These are phyloP conservation scores for Colossoma macropomum DNA, from an alignment of 2,113 vertebrate genomes.

Conservation along the genomic window DNA sequence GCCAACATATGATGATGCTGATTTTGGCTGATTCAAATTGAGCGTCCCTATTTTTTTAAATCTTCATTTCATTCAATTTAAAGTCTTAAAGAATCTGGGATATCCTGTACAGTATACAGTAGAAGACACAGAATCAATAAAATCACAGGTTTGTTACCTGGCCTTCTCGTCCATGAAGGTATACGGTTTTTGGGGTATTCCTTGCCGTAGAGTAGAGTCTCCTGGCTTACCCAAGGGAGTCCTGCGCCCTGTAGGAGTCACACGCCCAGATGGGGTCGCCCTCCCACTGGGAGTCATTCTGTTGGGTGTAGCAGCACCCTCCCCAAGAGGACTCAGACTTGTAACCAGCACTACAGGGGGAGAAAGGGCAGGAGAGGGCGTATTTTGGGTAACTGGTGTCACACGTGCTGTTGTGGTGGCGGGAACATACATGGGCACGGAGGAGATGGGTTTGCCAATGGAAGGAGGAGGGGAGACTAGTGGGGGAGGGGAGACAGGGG, in stretches of 20 bases:
- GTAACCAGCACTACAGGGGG: conserved; percentile 76
- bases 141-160: conserved; percentile 75
- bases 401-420: conserved; percentile 53
- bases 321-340: conserved; percentile 73
- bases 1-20: too few species aligned
- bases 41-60: too few species aligned
- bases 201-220: conserved; percentile 85
- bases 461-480: conserved; percentile 60
- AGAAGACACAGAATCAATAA: neutral
- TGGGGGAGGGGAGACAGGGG: conserved; percentile 59
- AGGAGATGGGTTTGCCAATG: conserved; percentile 81
- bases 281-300: conserved; percentile 68
- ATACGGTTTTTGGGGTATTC: conserved; percentile 95
- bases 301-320: conserved; percentile 60
- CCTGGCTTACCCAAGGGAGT: conserved; percentile 72
- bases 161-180: conserved; percentile 98
- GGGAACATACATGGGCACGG: conserved; percentile 76
- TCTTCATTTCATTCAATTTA: too few species aligned
- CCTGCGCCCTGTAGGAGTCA: conserved; percentile 69
- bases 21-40: too few species aligned
- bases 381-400: conserved; percentile 42
- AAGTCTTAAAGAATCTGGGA: too few species aligned
- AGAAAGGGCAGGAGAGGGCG: conserved; percentile 51
- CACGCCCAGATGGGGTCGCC: conserved; percentile 64
- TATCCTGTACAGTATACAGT: neutral